Conservation (phyloP, 2,888 invertebrate genomes). For the Physocephala rufipes region DNA sequence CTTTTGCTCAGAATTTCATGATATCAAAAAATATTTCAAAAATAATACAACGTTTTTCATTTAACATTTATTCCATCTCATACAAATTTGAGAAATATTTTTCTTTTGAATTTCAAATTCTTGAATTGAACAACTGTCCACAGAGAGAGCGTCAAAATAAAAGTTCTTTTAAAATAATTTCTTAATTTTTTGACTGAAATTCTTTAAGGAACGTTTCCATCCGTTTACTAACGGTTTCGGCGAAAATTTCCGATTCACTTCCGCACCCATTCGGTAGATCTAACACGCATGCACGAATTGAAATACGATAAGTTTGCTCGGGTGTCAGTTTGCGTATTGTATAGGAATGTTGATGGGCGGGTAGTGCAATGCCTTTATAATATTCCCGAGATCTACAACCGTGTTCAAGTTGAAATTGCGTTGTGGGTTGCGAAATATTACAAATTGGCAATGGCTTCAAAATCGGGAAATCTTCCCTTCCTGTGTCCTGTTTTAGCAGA, state of each 20-base stretch:
- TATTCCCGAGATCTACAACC: slow-evolving; percentile 50
- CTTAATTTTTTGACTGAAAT: neutral
- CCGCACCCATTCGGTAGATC: slow-evolving; percentile 57
- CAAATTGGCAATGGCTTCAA: slow-evolving; percentile 46
- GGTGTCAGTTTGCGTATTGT: slow-evolving; percentile 47
- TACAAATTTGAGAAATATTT: too few species aligned
- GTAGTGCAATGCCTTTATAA: slow-evolving; percentile 45
- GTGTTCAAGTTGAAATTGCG: slow-evolving; percentile 47
- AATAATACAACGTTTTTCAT: too few species aligned
- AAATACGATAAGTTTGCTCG: slow-evolving; percentile 51
- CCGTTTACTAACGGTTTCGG: slow-evolving; percentile 49
- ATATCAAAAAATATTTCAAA: too few species aligned
- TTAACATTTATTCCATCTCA: too few species aligned
- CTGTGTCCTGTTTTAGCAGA: slow-evolving; percentile 50
- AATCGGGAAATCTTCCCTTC: slow-evolving; percentile 45
- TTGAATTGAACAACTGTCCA: too few species aligned
- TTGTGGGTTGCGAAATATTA: slow-evolving; percentile 40
- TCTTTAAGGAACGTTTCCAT: slow-evolving; percentile 35
- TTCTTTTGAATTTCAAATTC: too few species aligned
- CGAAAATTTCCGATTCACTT: slow-evolving; percentile 46
- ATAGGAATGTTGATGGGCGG: slow-evolving; percentile 48
- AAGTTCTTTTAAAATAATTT: too few species aligned
- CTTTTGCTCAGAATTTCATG: too few species aligned
- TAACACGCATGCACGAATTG: slow-evolving; percentile 57
- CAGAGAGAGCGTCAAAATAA: too few species aligned